Conservation (phyloP, 2,113 vertebrate genomes). For the Scatophagus argus region DNA sequence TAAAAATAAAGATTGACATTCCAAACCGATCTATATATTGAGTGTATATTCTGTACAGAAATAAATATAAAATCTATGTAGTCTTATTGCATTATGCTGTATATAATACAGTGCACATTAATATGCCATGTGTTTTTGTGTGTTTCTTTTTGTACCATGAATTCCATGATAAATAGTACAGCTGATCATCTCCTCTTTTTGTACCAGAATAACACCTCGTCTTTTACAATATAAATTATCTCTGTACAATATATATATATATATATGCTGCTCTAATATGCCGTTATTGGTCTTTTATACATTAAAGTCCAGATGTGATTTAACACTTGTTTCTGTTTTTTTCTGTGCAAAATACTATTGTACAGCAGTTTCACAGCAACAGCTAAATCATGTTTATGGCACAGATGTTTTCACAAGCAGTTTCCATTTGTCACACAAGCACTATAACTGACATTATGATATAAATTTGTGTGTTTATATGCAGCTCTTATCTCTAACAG, state of each 20-base stretch:
- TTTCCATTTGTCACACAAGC: slow-evolving; percentile 48
- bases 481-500: slow-evolving; percentile 32
- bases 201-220: slow-evolving; percentile 33
- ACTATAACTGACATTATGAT: slow-evolving; percentile 45
- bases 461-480: slow-evolving; percentile 45
- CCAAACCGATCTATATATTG: slow-evolving; percentile 51
- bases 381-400: slow-evolving; percentile 48
- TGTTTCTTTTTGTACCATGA: slow-evolving; percentile 63
- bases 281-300: slow-evolving; percentile 68
- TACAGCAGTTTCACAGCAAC: slow-evolving; percentile 8
- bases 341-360: slow-evolving; percentile 6
- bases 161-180: slow-evolving; percentile 42
- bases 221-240: slow-evolving; percentile 49
- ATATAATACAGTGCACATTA: slow-evolving; percentile 35
- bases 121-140: slow-evolving; percentile 42
- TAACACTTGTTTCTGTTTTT: slow-evolving; percentile 25
- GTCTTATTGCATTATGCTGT: slow-evolving; percentile 60
- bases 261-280: slow-evolving; percentile 58
- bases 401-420: slow-evolving; percentile 38
- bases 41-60: slow-evolving; percentile 68
- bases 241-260: slow-evolving; percentile 58
- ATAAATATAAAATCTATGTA: slow-evolving; percentile 55
- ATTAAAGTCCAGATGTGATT: slow-evolving; percentile 72
- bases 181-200: slow-evolving; percentile 57
- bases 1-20: slow-evolving; percentile 56